Conservation (phyloP, 2,888 invertebrate species). For the Oxyscelio sp. region DNA sequence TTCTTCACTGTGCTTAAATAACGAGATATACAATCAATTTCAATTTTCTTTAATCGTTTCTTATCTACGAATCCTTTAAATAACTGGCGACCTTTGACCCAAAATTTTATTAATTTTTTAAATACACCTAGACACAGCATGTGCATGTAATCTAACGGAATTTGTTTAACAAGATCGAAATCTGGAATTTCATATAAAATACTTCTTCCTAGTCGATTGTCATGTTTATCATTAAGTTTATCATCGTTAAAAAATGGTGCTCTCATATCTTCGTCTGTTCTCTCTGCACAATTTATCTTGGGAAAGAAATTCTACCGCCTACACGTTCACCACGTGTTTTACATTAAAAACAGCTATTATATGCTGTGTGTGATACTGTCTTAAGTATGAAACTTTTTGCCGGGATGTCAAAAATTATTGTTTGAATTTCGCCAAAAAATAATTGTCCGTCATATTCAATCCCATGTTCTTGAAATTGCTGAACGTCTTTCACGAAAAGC, state of each 20-base stretch:
- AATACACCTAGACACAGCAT: slow-evolving; percentile 50
- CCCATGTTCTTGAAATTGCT: no score
- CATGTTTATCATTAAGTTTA: not conserved
- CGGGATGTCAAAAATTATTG: slow-evolving; percentile 47
- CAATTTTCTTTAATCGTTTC: not conserved
- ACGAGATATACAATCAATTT: not conserved
- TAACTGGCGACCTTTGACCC: slow-evolving; percentile 13
- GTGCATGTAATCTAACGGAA: slow-evolving; percentile 55
- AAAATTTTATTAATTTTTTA: slow-evolving; percentile 34
- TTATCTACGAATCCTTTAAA: slow-evolving; percentile 14
- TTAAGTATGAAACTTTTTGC: slow-evolving; percentile 42
- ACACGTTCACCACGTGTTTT: slow-evolving; percentile 35
- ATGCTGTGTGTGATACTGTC: slow-evolving; percentile 34
- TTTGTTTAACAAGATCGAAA: slow-evolving; percentile 38
- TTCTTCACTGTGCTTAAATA: not conserved
- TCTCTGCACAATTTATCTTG: slow-evolving; percentile 19
- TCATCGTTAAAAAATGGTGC: not conserved
- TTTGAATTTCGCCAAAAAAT: slow-evolving; percentile 29
- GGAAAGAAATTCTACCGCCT: slow-evolving; percentile 28
- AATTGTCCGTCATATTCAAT: no score
- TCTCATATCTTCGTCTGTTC: slow-evolving; percentile 46
- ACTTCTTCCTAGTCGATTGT: slow-evolving; percentile 35
- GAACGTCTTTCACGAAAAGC: no score
- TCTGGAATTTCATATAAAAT: slow-evolving; percentile 43
- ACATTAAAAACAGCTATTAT: slow-evolving; percentile 56